These are phyloP conservation scores for Marmota flaviventris DNA, from an alignment of 2,113 vertebrate genomes.

Conservation along the genomic window DNA sequence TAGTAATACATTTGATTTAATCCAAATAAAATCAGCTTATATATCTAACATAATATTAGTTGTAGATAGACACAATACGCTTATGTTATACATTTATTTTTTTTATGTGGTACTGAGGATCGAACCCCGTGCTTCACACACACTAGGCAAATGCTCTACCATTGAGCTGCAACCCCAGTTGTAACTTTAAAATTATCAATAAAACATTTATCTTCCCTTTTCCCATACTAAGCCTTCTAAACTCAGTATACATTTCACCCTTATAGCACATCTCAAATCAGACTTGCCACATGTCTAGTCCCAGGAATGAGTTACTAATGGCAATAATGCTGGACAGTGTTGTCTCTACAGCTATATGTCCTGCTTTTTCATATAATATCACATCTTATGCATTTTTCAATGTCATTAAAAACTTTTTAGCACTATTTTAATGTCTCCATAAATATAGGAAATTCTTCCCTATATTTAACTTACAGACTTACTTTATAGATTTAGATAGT, in stretches of 20 bases:
- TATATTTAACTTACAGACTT: background rate
- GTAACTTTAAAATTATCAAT: background rate
- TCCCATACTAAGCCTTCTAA: background rate
- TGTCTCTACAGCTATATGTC: background rate
- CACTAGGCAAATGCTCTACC: too few relatives aligned
- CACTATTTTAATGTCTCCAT: constrained; percentile 23
- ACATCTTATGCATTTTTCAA: background rate
- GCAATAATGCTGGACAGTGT: background rate
- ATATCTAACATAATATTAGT: background rate
- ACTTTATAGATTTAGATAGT: background rate
- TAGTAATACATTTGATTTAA: constrained; percentile 41
- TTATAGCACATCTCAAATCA: background rate
- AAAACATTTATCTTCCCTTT: background rate
- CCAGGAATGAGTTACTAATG: background rate
- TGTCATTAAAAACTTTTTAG: constrained; percentile 10
- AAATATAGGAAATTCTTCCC: too few relatives aligned
- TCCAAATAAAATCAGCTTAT: constrained; percentile 13
- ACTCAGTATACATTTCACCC: background rate
- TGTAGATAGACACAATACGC: too few relatives aligned
- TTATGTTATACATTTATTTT: too few relatives aligned
- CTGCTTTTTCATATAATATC: background rate
- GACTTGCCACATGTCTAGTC: background rate
- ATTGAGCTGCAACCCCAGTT: background rate
- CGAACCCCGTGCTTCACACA: too few relatives aligned
- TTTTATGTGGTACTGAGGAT: too few relatives aligned